These are phyloP conservation scores for Zelostemma sp. DNA, from an alignment of 1,140 invertebrate species.

Conservation along the genomic window DNA sequence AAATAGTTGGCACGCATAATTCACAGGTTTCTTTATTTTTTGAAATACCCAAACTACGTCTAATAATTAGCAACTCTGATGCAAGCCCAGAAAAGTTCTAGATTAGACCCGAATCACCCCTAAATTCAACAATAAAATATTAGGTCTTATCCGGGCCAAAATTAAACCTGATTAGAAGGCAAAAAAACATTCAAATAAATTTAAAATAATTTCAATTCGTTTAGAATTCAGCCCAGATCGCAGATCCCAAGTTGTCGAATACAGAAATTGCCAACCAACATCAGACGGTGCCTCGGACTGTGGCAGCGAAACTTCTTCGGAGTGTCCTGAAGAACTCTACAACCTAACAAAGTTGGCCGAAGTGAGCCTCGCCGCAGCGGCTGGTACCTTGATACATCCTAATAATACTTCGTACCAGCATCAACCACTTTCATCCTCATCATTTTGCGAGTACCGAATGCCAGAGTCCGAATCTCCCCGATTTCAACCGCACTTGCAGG, in stretches of 20 bases:
- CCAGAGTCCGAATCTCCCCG: slow-evolving; percentile 18
- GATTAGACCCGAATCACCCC: too few species aligned
- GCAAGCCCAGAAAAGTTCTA: too few species aligned
- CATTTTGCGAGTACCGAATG: slow-evolving; percentile 30
- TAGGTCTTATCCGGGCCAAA: too few species aligned
- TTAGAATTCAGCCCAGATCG: slow-evolving; percentile 64
- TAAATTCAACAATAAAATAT: too few species aligned
- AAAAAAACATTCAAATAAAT: not conserved
- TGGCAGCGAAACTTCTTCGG: slow-evolving; percentile 65
- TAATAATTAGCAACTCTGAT: too few species aligned
- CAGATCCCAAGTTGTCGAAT: slow-evolving; percentile 59
- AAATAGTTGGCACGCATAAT: too few species aligned
- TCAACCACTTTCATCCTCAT: slow-evolving; percentile 44
- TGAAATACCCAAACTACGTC: too few species aligned
- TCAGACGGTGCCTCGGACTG: slow-evolving; percentile 68
- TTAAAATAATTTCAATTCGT: slow-evolving; percentile 27
- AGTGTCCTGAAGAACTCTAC: slow-evolving; percentile 79
- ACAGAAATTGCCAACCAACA: slow-evolving; percentile 58
- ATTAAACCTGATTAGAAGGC: too few species aligned
- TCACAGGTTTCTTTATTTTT: too few species aligned
- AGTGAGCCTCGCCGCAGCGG: slow-evolving; percentile 77
- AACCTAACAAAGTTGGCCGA: slow-evolving; percentile 82
- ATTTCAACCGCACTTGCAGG: slow-evolving; percentile 19
- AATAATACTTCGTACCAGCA: slow-evolving; percentile 52
- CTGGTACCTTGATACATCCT: slow-evolving; percentile 67